Base-by-base conservation (phyloP, 2,113 vertebrate species). In the Alethe diademata region DNA sequence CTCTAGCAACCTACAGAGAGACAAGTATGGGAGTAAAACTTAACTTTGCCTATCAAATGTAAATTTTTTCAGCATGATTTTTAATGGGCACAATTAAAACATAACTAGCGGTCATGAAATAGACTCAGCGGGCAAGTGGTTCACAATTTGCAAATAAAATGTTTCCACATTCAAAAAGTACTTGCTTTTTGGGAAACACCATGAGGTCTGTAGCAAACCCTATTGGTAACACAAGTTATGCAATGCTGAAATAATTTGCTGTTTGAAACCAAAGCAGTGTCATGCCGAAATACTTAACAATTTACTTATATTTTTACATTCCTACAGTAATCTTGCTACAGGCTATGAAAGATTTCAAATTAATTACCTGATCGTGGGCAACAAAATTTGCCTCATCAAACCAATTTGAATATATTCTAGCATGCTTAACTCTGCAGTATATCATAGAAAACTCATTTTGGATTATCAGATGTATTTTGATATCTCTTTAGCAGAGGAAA, bases 11-110 rank as follows among this genome's bases (percentile, higher is more conserved):
- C 99, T 99, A 99, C 99, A 99, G 99, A 99, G 99, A 99, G 99
- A 99, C 99, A 99, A 99, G 99, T 99, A 99, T 99, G 99, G 99
- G 98, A 99, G 99, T 99, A 98, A 99, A 99, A 99, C 99, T 99
- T 99, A 99, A 99, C 99, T 99, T 99, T 99, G 99, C 99, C 99
- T 99, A 99, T 99, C 99, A 99, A 99, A 99, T 99, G 99, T 99
- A 99, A 99, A 99, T 99, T 99, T 99, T 99, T 99, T 99, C 99
- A 99, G 99, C 99, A 99, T 99, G 99, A 98, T 99, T 99, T 98
- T 98, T 99, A 98, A 98, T 96, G 98, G 98, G 98, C 98, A 99
- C 98, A 98, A 98, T 99, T 98, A 98, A 98, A 99, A 98, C 97
- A 99, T 99, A 98, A 98, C 97, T 99, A 98, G 98, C 98, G 97